Base-by-base conservation (phyloP, 2,113 vertebrate genomes). In the Pseudorasbora parva region DNA sequence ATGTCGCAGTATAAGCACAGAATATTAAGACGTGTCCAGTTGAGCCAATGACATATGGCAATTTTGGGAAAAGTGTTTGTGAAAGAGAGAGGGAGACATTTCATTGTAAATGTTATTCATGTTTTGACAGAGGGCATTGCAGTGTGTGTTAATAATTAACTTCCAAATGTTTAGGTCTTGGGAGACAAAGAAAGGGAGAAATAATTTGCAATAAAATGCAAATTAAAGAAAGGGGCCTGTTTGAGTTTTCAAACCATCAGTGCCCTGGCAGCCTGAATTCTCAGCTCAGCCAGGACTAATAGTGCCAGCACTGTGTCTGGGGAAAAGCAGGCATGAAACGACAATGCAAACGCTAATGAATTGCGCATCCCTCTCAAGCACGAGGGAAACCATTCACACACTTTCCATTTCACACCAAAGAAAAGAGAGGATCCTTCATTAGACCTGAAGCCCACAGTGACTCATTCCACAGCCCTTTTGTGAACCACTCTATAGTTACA, bases 151-250 rank as follows among this genome's bases (percentile, higher is more conserved):
- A 92, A 93, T 93, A 91, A 94, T 92, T 92, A 90, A 93, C 91
- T 89, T 79, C 8, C 81, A 88, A 85, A 88, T 82, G 86, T 91
- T 88, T 82, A 86, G 89, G 92, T 51, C 91, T 91, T 92, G 41
- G 79, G 92, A 92, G 91, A 84, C 49, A 41, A 77, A 59, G 27
- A 87, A 87, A 87, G 51, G 82, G 89, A 17, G 88, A 90, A 91
- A 91, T 93, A 92, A 92, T 92, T 93, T 92, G 92, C 37, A 37
- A 93, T 90, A 90, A 91, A 91, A 90, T 89, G 90, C 90, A 92
- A 92, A 94, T 93, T 92, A 94, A 91, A 91, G 91, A 91, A 90
- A 90, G 89, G 80, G 88, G 51, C 78, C 78, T 75, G 85, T 89
- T 89, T 92, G 90, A 88, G 87, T 91, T 92, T 89, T 88, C 87